Conservation (phyloP, 2,888 invertebrate genomes). For the Trilocha varians region DNA sequence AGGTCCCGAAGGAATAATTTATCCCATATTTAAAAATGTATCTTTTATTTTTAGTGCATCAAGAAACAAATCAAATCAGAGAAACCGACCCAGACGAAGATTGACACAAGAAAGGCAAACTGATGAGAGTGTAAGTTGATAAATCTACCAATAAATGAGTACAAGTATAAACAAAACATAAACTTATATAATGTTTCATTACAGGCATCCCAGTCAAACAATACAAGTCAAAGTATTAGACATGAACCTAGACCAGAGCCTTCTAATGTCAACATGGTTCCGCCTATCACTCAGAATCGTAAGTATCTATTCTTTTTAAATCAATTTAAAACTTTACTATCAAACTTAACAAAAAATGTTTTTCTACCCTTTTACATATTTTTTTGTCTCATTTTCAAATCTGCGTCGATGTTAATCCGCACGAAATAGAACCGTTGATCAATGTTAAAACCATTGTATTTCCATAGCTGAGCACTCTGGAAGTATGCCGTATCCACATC, state of each 20-base stretch:
- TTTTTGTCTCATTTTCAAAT: too few relatives aligned
- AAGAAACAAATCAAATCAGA: conserved; percentile 58
- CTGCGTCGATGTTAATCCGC: too few relatives aligned
- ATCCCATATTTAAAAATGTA: too few relatives aligned
- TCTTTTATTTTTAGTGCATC: conserved; percentile 35
- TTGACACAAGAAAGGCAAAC: conserved; percentile 47
- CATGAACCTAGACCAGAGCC: conserved; percentile 47
- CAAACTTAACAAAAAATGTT: too few relatives aligned
- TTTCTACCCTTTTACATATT: too few relatives aligned
- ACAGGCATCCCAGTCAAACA: conserved; percentile 38
- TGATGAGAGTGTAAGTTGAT: conserved; percentile 45
- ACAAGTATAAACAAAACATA: not conserved
- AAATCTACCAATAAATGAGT: not conserved
- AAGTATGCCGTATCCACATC: conserved; percentile 44
- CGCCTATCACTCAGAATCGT: conserved; percentile 50
- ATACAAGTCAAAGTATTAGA: conserved; percentile 36
- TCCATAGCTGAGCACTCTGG: conserved; percentile 39
- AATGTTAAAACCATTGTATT: too few relatives aligned
- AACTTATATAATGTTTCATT: conserved; percentile 6
- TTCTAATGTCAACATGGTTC: conserved; percentile 52
- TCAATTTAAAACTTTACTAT: too few relatives aligned
- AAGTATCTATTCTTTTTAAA: conserved; percentile 12
- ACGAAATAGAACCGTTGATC: too few relatives aligned
- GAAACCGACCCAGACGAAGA: conserved; percentile 48
- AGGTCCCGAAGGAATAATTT: too few relatives aligned